Conservation (phyloP, 1,140 invertebrate species). For the Diabrotica virgifera region DNA sequence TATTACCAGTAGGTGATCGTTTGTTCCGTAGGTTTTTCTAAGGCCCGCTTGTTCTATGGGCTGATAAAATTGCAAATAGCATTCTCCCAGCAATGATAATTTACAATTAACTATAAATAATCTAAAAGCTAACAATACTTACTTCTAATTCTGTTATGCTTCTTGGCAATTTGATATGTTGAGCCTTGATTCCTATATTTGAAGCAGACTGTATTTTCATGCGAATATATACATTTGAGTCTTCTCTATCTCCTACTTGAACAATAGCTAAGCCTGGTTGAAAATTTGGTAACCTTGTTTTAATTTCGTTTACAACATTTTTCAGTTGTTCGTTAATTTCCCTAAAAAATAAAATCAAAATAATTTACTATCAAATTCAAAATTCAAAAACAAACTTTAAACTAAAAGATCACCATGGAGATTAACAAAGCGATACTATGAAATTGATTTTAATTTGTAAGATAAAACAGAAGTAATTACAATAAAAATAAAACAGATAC, state of each 20-base stretch:
- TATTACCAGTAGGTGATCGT: too few species aligned
- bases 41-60: too few species aligned
- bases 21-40: too few species aligned
- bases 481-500: too few species aligned
- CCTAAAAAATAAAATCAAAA: slow-evolving; percentile 52
- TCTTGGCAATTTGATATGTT: slow-evolving; percentile 78
- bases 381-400: background rate
- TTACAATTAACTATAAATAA: too few species aligned
- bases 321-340: slow-evolving; percentile 70
- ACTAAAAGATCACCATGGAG: background rate
- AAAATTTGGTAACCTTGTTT: slow-evolving; percentile 60
- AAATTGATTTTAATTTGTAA: too few species aligned
- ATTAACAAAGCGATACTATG: background rate
- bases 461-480: too few species aligned
- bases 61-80: too few species aligned
- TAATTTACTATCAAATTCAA: background rate
- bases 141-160: slow-evolving; percentile 84
- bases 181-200: slow-evolving; percentile 85
- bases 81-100: too few species aligned
- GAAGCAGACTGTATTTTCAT: slow-evolving; percentile 93
- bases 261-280: slow-evolving; percentile 77
- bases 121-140: slow-evolving; percentile 23
- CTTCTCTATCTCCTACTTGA: slow-evolving; percentile 90
- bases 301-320: slow-evolving; percentile 63
- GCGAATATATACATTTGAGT: slow-evolving; percentile 99